These are phyloP conservation scores for Ecliptopera silaceata DNA, from an alignment of 2,888 invertebrate species.

Conservation along the genomic window DNA sequence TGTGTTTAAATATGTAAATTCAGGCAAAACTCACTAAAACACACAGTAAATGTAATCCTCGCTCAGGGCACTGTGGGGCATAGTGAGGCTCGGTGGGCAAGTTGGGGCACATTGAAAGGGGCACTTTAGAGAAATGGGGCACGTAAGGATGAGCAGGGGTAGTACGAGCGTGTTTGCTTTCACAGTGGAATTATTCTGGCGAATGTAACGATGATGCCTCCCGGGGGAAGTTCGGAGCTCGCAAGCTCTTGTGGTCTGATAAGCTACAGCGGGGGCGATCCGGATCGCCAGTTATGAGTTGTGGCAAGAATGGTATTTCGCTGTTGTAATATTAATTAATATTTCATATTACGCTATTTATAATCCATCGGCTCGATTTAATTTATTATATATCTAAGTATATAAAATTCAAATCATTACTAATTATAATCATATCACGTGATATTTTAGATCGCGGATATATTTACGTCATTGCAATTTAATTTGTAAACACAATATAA, in stretches of 20 bases:
- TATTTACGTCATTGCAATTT: too few species aligned
- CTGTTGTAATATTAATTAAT: too few species aligned
- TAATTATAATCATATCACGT: too few species aligned
- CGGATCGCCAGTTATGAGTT: background rate
- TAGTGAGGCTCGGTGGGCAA: background rate
- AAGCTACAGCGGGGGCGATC: slow-evolving; percentile 5
- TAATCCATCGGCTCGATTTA: too few species aligned
- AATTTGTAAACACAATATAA: too few species aligned
- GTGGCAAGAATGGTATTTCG: too few species aligned
- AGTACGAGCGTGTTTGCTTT: slow-evolving; percentile 40
- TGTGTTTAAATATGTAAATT: slow-evolving; percentile 5
- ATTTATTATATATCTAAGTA: too few species aligned
- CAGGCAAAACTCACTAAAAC: slow-evolving; percentile 4
- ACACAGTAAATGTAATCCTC: slow-evolving; percentile 5
- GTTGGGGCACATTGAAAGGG: background rate
- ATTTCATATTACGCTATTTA: too few species aligned
- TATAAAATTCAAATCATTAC: too few species aligned
- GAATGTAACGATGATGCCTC: slow-evolving; percentile 54
- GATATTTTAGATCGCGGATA: too few species aligned
- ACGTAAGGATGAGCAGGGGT: slow-evolving; percentile 21
- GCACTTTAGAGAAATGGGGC: slow-evolving; percentile 4
- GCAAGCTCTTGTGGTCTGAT: background rate
- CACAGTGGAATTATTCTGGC: slow-evolving; percentile 52
- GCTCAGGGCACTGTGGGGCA: slow-evolving; percentile 3
- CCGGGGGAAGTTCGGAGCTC: slow-evolving; percentile 35